Conservation (phyloP, 2,113 vertebrate genomes). For the Bos taurus region DNA sequence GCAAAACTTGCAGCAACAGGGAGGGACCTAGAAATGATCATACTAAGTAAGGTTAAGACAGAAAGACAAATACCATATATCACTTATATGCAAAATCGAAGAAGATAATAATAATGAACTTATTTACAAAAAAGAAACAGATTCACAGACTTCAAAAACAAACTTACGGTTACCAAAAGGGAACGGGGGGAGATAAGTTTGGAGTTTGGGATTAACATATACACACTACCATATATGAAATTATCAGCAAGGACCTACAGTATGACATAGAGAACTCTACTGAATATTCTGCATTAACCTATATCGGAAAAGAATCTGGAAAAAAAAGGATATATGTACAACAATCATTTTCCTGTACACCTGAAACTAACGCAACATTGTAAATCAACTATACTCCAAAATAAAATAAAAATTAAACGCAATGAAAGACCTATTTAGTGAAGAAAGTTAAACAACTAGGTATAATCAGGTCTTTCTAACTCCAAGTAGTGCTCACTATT, state of each 20-base stretch:
- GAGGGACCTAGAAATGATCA: not conserved
- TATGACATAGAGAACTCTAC: not conserved
- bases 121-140: not conserved
- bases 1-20: not conserved
- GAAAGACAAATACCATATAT: not conserved
- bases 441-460: not conserved
- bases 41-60: not conserved
- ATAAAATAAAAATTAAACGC: not conserved
- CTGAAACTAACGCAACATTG: not conserved
- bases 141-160: not conserved
- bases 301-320: not conserved
- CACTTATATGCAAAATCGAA: not conserved
- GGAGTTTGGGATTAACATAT: not conserved
- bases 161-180: not conserved
- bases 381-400: not conserved
- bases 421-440: not conserved
- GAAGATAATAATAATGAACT: not conserved
- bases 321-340: not conserved
- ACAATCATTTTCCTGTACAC: not conserved
- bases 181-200: not conserved
- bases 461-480: not conserved
- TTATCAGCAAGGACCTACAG: not conserved
- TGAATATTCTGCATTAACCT: not conserved
- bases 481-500: not conserved
- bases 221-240: not conserved